Conservation (phyloP, 2,888 invertebrate species). For the Congeria kusceri region DNA sequence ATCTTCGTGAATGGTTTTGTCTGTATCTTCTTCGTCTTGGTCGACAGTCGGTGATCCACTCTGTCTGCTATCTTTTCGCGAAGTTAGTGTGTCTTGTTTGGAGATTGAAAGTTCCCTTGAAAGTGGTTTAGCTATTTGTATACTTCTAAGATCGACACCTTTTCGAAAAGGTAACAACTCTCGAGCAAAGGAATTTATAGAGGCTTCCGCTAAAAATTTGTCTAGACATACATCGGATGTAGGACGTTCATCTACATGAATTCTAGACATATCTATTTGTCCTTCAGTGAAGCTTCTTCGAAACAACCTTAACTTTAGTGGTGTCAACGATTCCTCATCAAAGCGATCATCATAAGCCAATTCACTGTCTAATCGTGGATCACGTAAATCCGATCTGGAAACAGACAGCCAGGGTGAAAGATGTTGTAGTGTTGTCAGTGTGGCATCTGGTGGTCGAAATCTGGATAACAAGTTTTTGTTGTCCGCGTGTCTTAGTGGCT, state of each 20-base stretch:
- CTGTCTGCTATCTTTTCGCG: conserved; percentile 18
- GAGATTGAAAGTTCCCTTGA: background rate
- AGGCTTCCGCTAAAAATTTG: no score
- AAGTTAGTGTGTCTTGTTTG: background rate
- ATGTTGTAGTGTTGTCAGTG: conserved; percentile 46
- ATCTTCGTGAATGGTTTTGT: background rate
- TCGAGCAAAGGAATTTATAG: background rate
- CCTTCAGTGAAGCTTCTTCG: conserved; percentile 35
- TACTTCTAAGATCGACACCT: background rate
- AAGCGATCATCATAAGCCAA: background rate
- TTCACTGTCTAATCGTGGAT: conserved; percentile 32
- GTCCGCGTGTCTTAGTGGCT: conserved; percentile 44
- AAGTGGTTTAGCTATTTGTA: background rate
- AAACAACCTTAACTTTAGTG: background rate
- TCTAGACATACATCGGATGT: background rate
- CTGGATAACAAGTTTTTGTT: conserved; percentile 8
- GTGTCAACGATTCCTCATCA: background rate
- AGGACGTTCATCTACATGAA: background rate
- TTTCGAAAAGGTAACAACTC: background rate
- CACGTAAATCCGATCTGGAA: conserved; percentile 48
- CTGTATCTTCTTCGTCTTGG: background rate
- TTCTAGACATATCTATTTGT: conserved; percentile 17
- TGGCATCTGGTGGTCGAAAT: conserved; percentile 54
- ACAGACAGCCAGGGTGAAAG: conserved; percentile 59
- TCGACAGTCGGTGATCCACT: conserved; percentile 1